These are phyloP conservation scores for Lamprotornis superbus DNA, from an alignment of 2,113 vertebrate species.

Conservation along the genomic window DNA sequence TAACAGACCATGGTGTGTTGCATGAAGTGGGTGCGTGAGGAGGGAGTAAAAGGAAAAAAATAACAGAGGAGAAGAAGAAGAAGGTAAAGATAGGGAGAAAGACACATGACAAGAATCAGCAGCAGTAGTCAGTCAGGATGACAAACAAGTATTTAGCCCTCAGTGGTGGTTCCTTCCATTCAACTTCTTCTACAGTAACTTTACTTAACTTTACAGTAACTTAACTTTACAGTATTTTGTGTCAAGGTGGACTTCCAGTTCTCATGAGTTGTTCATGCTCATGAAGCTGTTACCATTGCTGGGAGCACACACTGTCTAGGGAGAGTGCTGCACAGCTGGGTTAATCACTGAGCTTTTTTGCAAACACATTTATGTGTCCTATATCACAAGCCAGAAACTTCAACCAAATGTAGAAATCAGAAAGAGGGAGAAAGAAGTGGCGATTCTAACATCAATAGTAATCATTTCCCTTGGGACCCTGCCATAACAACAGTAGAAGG, in stretches of 20 bases:
- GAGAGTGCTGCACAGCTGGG: background rate
- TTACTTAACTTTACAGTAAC: no score
- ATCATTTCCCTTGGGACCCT: background rate
- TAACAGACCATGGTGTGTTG: background rate
- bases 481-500: background rate
- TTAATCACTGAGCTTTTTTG: background rate
- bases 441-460: background rate
- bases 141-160: background rate
- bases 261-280: background rate
- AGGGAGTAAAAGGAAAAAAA: background rate
- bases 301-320: fast-evolving
- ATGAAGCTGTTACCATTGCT: background rate
- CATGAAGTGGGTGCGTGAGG: fast-evolving
- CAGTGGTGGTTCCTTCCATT: background rate
- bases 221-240: background rate
- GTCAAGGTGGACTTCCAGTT: background rate
- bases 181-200: background rate
- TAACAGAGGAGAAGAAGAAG: no score
- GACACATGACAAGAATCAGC: background rate
- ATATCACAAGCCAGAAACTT: background rate
- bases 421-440: background rate
- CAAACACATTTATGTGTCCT: background rate
- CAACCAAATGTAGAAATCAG: background rate
- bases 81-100: background rate
- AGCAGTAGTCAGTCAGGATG: fast-evolving